Evolutionary conservation across 2,113 vertebrate species (phyloP).

Genomic region (Verasper variegatus): DNA sequence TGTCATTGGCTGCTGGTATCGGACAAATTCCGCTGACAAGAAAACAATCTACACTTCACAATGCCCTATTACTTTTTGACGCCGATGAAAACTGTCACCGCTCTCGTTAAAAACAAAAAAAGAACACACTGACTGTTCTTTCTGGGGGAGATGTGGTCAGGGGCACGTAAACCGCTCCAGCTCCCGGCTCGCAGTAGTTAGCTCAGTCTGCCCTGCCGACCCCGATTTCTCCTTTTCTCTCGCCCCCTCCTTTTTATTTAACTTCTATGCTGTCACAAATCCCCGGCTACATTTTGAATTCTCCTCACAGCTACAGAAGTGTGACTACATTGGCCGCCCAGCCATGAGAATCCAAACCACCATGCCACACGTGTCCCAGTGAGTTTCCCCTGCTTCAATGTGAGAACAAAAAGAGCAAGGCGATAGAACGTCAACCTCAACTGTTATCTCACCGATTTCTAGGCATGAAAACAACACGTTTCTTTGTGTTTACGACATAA

Average conservation of each 20-base stretch:
- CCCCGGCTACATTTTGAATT: conserved; percentile 35
- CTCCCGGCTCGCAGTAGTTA: conserved; percentile 17
- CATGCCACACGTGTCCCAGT: conserved; percentile 15
- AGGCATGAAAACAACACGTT: conserved; percentile 18
- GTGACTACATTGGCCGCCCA: conserved; percentile 30
- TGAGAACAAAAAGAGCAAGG: conserved; percentile 25
- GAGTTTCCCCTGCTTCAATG: conserved; percentile 39
- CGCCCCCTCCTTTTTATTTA: background rate
- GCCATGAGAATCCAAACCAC: conserved; percentile 30
- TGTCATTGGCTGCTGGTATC: background rate
- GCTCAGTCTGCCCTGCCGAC: conserved; percentile 29
- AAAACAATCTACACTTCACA: conserved; percentile 3
- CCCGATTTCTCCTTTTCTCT: background rate
- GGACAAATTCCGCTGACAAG: conserved; percentile 13
- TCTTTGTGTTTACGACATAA: conserved; percentile 13
- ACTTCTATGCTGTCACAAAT: conserved; percentile 23
- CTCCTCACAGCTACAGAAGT: conserved; percentile 48
- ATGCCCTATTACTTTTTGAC: conserved; percentile 17
- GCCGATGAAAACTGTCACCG: conserved; percentile 15
- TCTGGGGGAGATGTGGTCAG: background rate
- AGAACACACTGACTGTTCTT: conserved; percentile 3
- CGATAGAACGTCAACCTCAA: conserved; percentile 18
- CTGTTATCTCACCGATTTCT: conserved; percentile 38
- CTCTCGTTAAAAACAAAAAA: conserved; percentile 18
- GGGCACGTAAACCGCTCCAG: background rate